Evolutionary conservation across 2,113 vertebrate genomes (phyloP).

Genomic region (Oxygymnocypris stewartii): DNA sequence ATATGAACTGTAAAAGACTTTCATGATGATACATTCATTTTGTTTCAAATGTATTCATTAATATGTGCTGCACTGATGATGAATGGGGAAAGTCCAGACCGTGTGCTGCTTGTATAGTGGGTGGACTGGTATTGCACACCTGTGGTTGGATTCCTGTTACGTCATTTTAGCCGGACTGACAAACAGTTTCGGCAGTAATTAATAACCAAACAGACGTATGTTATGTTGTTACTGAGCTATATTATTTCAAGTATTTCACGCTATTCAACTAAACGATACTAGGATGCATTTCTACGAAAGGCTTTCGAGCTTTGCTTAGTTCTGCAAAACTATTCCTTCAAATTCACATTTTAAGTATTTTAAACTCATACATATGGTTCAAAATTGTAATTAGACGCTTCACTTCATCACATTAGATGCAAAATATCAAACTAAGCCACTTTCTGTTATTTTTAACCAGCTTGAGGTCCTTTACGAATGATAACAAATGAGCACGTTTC

Average conservation of each 20-base stretch:
- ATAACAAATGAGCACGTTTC: background rate
- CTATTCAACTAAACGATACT: background rate
- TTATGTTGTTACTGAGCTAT: background rate
- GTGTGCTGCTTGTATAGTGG: background rate
- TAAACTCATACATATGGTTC: background rate
- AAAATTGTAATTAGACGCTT: background rate
- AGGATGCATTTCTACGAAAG: background rate
- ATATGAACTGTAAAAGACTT: background rate
- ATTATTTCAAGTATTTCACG: no score
- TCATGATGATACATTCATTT: background rate
- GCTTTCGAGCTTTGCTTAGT: background rate
- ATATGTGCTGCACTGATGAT: background rate
- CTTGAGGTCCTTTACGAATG: background rate
- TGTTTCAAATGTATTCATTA: no score
- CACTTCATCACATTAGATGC: background rate
- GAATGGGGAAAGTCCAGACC: background rate
- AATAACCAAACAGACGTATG: background rate
- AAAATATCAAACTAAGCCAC: background rate
- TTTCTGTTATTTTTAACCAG: background rate
- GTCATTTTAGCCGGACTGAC: background rate
- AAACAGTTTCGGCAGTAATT: background rate
- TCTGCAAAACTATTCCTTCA: background rate
- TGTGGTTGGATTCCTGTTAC: constrained; percentile 1
- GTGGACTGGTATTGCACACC: background rate
- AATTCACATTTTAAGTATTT: background rate